Base-by-base conservation (phyloP, 2,797 vertebrate genomes). In the Poeciliopsis presidionis region DNA sequence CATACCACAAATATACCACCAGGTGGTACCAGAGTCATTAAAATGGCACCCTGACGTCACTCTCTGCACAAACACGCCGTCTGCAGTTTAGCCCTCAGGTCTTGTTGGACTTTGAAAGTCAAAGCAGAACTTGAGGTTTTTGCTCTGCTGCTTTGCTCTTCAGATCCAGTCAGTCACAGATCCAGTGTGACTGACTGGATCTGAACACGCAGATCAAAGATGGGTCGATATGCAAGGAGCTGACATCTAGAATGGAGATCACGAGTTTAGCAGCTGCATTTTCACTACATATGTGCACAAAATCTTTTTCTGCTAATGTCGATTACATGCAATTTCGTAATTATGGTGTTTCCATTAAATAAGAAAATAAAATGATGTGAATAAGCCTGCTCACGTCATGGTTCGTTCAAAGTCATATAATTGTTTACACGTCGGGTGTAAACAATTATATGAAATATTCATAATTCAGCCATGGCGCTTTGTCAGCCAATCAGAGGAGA, bases 1-100 rank as follows among this genome's bases (percentile, higher is more conserved):
- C 57, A 51, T 84, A 72, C 16, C 51, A 25, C 14, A 16, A 20
- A 45, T 8, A 25, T 13, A 81, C 87, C 91, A 90, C 84, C 65
- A 93, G 89, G 36, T 43, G 88, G 5, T 65, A 2, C 0, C 63
- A 78, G 12, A 86, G 80, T 63, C 39, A 1, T 72, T 7, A 14
- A 36, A 28, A 75, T 71, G 28, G 20, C 41, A 59, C 30, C 5
- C 20, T 36, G 18, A 16, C 16, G 6, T 20, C 33, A 20, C 16
- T 14, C 16, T 20, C 59, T 63, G 16, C 20, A 36, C 14, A 36
- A 22, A 51, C 49, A 2, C 14, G 8, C 6, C 36, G 8, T 4
- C 59, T 16, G 30, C 33, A 65, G 61, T 39, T 22, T 5, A 36
- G 9, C 6, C 12, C 14, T 63, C 61, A 9, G 61, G 18, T 63